phyloP scores from a whole-genome alignment of 35 echinoderm and acorn worm genomes.

The Holothuria glaberrima region DNA sequence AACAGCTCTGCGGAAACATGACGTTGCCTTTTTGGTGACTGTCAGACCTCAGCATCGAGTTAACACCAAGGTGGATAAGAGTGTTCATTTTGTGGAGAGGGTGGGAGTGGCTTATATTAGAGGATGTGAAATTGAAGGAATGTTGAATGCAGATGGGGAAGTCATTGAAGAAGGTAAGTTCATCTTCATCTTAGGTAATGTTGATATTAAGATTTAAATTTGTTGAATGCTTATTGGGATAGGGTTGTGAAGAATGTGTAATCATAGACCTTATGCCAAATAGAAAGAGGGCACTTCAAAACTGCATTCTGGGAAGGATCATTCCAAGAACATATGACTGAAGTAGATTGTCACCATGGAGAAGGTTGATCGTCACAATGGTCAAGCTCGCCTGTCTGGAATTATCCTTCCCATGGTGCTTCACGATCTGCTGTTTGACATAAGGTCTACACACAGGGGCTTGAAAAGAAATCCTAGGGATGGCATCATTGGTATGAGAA shows the following conservation, averaged over 20 bases:
- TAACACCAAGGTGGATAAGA: slow-evolving; percentile 67
- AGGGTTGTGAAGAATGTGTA: not conserved
- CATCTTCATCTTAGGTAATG: not conserved
- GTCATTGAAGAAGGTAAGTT: slow-evolving; percentile 95
- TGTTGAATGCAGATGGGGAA: slow-evolving; percentile 86
- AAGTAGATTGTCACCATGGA: no score
- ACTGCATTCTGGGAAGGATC: no score
- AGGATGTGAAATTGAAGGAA: slow-evolving; percentile 96
- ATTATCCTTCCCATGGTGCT: no score
- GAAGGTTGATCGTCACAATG: no score
- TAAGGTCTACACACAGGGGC: not conserved
- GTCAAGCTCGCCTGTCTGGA: no score
- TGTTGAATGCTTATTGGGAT: not conserved
- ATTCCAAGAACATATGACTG: no score
- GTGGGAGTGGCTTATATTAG: slow-evolving; percentile 85
- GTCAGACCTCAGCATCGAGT: slow-evolving; percentile 74
- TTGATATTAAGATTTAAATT: not conserved
- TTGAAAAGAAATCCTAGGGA: not conserved
- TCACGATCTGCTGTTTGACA: no score
- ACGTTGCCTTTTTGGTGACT: slow-evolving; percentile 93
- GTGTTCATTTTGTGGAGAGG: slow-evolving; percentile 84
- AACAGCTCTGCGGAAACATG: slow-evolving; percentile 89
- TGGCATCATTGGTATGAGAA: not conserved
- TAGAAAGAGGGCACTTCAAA: no score
- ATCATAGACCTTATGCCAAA: no score